These are phyloP conservation scores for Hemichromis elongatus DNA, from an alignment of 2,113 vertebrate genomes.

Conservation along the genomic window DNA sequence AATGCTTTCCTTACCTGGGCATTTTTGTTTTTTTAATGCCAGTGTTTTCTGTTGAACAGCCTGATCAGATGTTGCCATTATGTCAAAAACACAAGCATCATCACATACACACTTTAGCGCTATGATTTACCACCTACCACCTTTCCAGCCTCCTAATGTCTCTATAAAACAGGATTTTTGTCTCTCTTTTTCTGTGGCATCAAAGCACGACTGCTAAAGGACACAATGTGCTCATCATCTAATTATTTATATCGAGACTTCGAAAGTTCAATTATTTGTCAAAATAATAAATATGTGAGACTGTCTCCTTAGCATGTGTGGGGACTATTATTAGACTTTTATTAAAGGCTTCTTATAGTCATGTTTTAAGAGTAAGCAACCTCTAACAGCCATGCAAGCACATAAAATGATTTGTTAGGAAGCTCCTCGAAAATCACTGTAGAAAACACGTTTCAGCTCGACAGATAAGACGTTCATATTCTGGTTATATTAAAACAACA, in stretches of 20 bases:
- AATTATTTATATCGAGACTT: no score
- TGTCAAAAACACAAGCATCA: neutral
- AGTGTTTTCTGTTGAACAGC: accelerated
- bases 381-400: neutral
- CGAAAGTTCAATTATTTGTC: no score
- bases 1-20: neutral
- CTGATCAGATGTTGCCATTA: neutral
- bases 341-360: neutral
- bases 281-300: neutral
- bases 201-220: neutral
- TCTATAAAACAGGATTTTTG: accelerated
- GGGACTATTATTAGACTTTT: neutral
- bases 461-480: no score
- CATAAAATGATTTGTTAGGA: neutral
- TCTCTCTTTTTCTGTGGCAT: accelerated
- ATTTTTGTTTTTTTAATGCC: neutral
- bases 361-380: neutral
- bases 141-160: neutral
- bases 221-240: neutral
- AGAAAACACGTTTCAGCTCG: no score
- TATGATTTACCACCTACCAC: neutral
- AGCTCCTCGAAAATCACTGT: neutral
- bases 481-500: no score
- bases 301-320: neutral
- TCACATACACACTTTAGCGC: neutral